Evolutionary conservation across 2,797 vertebrate genomes (phyloP).

Genomic region (Leptodactylus fallax): DNA sequence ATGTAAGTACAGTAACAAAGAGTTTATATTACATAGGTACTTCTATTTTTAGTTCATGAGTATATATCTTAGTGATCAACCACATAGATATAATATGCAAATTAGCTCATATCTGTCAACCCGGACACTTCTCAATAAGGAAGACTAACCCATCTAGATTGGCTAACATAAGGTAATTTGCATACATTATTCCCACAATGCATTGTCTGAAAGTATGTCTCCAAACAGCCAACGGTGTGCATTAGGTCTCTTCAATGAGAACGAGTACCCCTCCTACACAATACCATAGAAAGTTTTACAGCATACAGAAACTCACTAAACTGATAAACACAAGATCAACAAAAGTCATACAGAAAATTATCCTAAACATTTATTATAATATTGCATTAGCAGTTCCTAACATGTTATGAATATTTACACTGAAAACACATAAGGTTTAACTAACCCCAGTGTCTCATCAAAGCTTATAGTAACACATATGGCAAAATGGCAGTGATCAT

Average conservation of each 20-base stretch:
- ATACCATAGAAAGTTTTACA: neutral
- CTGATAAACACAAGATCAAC: neutral
- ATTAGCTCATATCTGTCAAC: no score
- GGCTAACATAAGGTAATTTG: no score
- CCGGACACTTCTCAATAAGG: no score
- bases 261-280: neutral
- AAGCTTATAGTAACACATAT: neutral
- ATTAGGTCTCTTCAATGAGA: no score
- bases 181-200: no score
- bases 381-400: no score
- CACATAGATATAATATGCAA: neutral
- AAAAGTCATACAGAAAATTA: neutral
- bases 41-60: neutral
- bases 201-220: no score
- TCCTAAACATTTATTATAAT: neutral
- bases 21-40: neutral
- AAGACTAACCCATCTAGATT: no score
- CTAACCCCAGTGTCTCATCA: neutral
- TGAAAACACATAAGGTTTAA: neutral
- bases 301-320: neutral
- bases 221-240: no score
- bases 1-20: neutral
- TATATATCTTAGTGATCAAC: neutral
- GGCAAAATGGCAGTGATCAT: conserved; percentile 43
- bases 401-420: conserved; percentile 33